Evolutionary conservation across 2,888 invertebrate species (phyloP).

Genomic region (Drosophila prostipennis): DNA sequence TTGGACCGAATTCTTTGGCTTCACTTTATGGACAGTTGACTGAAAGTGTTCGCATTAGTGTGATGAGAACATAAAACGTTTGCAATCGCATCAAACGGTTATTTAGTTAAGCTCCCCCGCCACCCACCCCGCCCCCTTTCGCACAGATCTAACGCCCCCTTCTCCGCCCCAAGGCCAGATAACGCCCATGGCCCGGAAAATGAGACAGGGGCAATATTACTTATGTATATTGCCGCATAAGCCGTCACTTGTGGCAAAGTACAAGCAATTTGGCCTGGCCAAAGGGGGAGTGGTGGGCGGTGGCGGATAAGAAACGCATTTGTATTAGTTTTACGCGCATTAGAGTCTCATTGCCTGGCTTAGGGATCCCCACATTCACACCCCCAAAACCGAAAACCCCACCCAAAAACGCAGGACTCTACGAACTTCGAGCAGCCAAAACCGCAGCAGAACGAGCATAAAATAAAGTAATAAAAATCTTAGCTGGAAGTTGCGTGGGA

Average conservation of each 20-base stretch:
- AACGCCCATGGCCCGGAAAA: slow-evolving; percentile 13
- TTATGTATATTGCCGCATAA: slow-evolving; percentile 77
- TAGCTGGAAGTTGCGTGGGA: slow-evolving; percentile 28
- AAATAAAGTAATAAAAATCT: slow-evolving; percentile 79
- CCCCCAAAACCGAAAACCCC: background rate
- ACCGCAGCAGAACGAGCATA: slow-evolving; percentile 63
- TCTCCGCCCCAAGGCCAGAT: slow-evolving; percentile 23
- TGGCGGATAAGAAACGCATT: slow-evolving; percentile 76
- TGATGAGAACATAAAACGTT: slow-evolving; percentile 69
- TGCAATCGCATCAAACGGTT: slow-evolving; percentile 75
- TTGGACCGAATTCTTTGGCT: background rate
- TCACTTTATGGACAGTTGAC: slow-evolving; percentile 30
- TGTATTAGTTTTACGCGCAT: slow-evolving; percentile 79
- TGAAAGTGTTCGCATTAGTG: slow-evolving; percentile 69
- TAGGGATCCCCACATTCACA: slow-evolving; percentile 48
- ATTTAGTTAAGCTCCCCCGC: slow-evolving; percentile 72
- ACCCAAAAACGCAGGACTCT: slow-evolving; percentile 21
- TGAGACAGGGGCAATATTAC: slow-evolving; percentile 71
- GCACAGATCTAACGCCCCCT: slow-evolving; percentile 10
- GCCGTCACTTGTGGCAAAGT: slow-evolving; percentile 77
- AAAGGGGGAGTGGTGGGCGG: slow-evolving; percentile 3
- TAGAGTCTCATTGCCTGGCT: slow-evolving; percentile 78
- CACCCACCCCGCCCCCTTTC: slow-evolving; percentile 8
- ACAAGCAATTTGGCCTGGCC: slow-evolving; percentile 67
- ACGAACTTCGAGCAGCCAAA: slow-evolving; percentile 36